A percentile compares a stretch with the other conserved stretches of the same genome.
Conservation (phyloP, 1,140 invertebrate species). For the Ruditapes philippinarum region DNA sequence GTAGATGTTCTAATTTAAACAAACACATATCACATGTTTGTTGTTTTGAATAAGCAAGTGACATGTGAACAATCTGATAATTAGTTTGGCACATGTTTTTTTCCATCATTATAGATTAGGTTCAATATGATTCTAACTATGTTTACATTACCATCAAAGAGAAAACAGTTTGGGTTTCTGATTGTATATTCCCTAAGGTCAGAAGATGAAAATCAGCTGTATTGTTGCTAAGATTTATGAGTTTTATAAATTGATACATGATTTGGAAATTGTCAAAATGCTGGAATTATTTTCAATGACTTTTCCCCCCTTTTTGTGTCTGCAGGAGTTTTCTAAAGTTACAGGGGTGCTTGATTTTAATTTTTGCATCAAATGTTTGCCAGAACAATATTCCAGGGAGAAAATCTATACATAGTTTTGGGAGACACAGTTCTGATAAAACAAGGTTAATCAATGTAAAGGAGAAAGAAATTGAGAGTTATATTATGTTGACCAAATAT, state of each 20-base stretch:
- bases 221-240: slow-evolving; percentile 20
- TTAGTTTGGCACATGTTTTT: not conserved
- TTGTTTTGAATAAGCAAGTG: not conserved
- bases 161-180: not conserved
- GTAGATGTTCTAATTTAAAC: no score
- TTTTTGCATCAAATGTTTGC: not conserved
- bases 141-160: not conserved
- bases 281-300: not conserved
- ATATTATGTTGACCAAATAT: not conserved
- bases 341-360: not conserved
- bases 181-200: not conserved
- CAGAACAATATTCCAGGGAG: not conserved
- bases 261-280: not conserved
- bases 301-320: not conserved
- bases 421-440: not conserved
- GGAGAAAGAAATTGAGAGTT: not conserved
- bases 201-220: not conserved
- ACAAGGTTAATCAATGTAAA: not conserved
- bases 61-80: not conserved
- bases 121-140: not conserved
- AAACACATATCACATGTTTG: no score
- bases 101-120: slow-evolving; percentile 7
- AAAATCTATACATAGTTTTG: slow-evolving; percentile 1
- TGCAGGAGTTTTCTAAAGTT: not conserved
- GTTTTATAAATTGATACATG: not conserved